A percentile compares a stretch with the other conserved stretches of the same genome.
Conservation (phyloP, 2,888 invertebrate genomes). For the Athalia cordata region DNA sequence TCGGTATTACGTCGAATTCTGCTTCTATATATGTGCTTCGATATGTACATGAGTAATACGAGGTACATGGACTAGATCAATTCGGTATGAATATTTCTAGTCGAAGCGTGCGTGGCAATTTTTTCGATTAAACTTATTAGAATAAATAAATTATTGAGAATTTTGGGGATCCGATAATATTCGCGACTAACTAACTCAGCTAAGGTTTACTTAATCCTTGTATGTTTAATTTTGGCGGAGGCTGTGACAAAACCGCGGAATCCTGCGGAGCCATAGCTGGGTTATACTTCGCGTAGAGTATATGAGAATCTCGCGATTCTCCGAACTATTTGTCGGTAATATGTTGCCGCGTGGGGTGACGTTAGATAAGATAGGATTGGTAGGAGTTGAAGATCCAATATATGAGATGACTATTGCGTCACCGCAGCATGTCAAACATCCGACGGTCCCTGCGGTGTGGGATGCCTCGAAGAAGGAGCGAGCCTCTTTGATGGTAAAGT, state of each 20-base stretch:
- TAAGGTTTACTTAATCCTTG: not conserved
- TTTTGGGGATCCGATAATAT: slow-evolving; percentile 3
- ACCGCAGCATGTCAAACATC: slow-evolving; percentile 69
- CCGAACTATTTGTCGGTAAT: slow-evolving; percentile 29
- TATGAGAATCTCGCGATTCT: not conserved
- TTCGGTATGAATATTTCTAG: too few relatives aligned
- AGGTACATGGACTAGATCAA: too few relatives aligned
- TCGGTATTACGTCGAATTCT: not conserved
- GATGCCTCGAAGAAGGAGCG: slow-evolving; percentile 50
- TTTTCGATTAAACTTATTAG: not conserved
- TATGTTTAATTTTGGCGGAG: not conserved
- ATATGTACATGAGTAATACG: too few relatives aligned
- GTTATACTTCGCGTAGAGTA: not conserved
- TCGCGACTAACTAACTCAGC: not conserved
- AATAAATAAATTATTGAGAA: not conserved
- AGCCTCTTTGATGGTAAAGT: slow-evolving; percentile 61
- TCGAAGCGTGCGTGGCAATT: not conserved
- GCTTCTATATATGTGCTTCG: too few relatives aligned
- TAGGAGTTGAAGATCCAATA: slow-evolving; percentile 63
- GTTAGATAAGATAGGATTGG: slow-evolving; percentile 40
- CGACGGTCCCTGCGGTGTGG: slow-evolving; percentile 63
- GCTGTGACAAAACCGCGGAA: slow-evolving; percentile 24
- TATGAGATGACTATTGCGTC: slow-evolving; percentile 58
- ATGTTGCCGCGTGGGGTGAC: not conserved
- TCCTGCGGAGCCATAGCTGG: slow-evolving; percentile 1